Conservation (phyloP, 2,888 invertebrate species). For the Orchestes rusci region DNA sequence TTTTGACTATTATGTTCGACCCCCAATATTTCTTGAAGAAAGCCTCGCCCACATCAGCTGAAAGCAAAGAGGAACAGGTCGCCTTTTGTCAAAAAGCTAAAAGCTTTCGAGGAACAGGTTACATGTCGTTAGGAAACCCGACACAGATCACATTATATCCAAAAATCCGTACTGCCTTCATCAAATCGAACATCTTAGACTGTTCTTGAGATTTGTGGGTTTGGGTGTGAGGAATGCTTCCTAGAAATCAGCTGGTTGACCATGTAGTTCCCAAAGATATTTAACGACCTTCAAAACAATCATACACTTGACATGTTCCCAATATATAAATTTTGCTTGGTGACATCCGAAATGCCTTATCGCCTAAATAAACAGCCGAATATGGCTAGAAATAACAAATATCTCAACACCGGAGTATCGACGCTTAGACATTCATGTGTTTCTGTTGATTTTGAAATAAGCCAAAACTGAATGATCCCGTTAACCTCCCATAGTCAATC, state of each 20-base stretch:
- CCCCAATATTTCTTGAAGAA: constrained; percentile 20
- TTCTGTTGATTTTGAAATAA: too few relatives aligned
- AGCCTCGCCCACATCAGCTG: constrained; percentile 13
- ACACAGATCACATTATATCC: constrained; percentile 5
- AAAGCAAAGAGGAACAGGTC: constrained; percentile 19
- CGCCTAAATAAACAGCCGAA: neutral
- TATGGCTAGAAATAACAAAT: neutral
- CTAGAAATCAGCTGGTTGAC: constrained; percentile 24
- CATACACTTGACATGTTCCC: constrained; percentile 23
- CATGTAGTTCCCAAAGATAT: constrained; percentile 17
- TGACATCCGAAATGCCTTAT: neutral
- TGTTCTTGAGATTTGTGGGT: constrained; percentile 9
- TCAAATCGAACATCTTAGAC: constrained; percentile 7
- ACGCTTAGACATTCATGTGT: too few relatives aligned
- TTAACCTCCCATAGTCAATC: too few relatives aligned
- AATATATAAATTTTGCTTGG: constrained; percentile 18
- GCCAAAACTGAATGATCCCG: too few relatives aligned
- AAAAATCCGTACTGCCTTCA: neutral
- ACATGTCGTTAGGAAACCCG: constrained; percentile 8
- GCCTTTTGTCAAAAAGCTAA: constrained; percentile 20
- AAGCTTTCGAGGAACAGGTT: constrained; percentile 22
- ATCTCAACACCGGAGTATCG: too few relatives aligned
- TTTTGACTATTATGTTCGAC: constrained; percentile 18
- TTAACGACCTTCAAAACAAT: constrained; percentile 21
- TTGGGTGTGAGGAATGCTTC: constrained; percentile 14